Evolutionary conservation across 2,113 vertebrate species (phyloP), one percentile per base, ranked within the genome.

Genomic region (Melanocharis versteri): DNA sequence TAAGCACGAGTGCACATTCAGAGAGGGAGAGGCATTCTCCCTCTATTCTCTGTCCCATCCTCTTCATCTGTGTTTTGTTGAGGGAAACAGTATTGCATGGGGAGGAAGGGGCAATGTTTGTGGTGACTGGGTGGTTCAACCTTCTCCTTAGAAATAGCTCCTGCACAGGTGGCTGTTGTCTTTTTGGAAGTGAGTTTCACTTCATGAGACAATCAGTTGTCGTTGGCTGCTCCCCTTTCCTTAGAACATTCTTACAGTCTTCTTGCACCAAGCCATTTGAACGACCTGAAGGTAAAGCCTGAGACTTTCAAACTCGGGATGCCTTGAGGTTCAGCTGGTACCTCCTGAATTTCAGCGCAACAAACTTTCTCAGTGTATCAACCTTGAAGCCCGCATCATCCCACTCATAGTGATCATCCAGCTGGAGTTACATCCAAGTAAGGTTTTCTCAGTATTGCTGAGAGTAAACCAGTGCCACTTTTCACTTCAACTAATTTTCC

Each of bases 41-140:
- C 12, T 70, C 31, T 75, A 7, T 39, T 48, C 31, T 88, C 65
- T 26, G 10, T 62, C 48, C 20, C 10, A 6, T 35, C 7, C n/a
- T 8, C 27, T 23, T 68, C 30, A 11, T 8, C 30, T 35, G 13
- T 60, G 58, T 54, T 64, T 65, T 71, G 1, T 8, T 64, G 44
- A 24, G 39, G 35, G 26, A 45, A 65, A 47, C 1, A 6, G 13
- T 30, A n/a, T 53, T 47, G 27, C 22, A 5, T 26, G 7, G 30
- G 23, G 40, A 76, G 23, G 27, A 68, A 58, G 7, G 35, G 31
- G 22, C 6, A 58, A 31, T 11, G 17, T n/a, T 89, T 62, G 57
- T 5, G 3, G 7, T 78, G 15, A 10, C 15, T 1, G 1, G 15
- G 16, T 60, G 16, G 11, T 57, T 87, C 0, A 0, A 44, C 37